Percentiles rank a stretch among this genome's conserved stretches.
phyloP scores from a whole-genome alignment of 2,797 vertebrate species.

The Thalassophryne amazonica region DNA sequence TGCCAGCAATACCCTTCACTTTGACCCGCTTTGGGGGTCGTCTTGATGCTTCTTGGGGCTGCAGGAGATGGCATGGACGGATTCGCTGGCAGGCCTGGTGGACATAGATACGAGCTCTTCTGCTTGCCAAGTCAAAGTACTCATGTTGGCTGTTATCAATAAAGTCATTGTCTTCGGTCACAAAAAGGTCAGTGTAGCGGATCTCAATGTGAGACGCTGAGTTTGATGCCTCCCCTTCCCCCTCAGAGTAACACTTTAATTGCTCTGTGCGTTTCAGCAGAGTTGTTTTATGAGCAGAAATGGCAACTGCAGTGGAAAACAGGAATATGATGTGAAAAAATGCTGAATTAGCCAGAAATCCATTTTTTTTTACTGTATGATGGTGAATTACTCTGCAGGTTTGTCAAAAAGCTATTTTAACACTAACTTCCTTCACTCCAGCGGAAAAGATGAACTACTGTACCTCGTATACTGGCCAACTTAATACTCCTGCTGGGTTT shows the following conservation, averaged over 20 bases:
- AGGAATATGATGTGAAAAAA: not conserved
- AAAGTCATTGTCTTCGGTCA: slow-evolving; percentile 58
- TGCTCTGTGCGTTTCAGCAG: slow-evolving; percentile 59
- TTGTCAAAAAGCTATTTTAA: not conserved
- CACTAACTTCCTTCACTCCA: not conserved
- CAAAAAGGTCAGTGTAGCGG: slow-evolving; percentile 73
- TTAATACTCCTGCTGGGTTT: slow-evolving; percentile 28
- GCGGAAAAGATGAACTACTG: not conserved
- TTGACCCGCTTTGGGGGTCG: slow-evolving; percentile 60
- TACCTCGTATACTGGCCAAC: slow-evolving; percentile 40
- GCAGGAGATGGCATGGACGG: slow-evolving; percentile 40
- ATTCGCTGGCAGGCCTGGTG: slow-evolving; percentile 69
- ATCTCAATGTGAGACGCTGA: slow-evolving; percentile 69
- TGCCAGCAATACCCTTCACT: slow-evolving; percentile 73
- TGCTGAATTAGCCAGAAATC: not conserved
- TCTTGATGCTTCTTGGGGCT: slow-evolving; percentile 10
- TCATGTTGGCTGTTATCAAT: slow-evolving; percentile 57
- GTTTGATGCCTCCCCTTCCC: slow-evolving; percentile 35
- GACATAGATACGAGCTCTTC: slow-evolving; percentile 65
- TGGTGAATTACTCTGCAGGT: not conserved
- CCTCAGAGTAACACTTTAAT: slow-evolving; percentile 61
- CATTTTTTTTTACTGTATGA: not conserved
- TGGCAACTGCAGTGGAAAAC: slow-evolving; percentile 38
- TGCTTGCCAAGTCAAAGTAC: slow-evolving; percentile 67
- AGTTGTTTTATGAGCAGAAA: slow-evolving; percentile 66